Conservation (phyloP, 30 jellyfish, hydroid and myxozoan genomes). For the Aurelia coerulea region DNA sequence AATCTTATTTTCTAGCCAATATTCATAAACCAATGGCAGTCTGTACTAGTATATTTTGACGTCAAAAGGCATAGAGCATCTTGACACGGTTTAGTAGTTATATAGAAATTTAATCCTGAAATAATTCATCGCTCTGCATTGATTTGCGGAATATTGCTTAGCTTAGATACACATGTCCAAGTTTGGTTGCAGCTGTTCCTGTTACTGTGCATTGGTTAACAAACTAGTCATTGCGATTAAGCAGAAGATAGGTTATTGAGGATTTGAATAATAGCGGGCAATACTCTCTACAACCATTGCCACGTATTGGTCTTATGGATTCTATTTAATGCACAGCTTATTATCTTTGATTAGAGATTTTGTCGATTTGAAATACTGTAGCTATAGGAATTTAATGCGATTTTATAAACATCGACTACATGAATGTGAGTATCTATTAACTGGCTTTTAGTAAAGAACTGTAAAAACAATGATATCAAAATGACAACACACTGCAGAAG, state of each 20-base stretch:
- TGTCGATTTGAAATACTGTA: constrained; percentile 3
- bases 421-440: too few species aligned
- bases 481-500: too few species aligned
- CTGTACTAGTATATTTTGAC: too few species aligned
- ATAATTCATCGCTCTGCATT: background rate
- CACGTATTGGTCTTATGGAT: background rate
- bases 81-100: background rate
- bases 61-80: too few species aligned
- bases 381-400: too few species aligned
- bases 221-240: constrained; percentile 32
- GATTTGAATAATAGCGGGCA: background rate
- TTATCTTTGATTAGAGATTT: background rate
- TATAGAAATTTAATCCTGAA: background rate
- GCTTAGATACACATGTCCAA: background rate
- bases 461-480: too few species aligned
- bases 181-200: background rate
- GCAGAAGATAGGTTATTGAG: background rate
- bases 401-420: too few species aligned
- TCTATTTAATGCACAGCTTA: background rate
- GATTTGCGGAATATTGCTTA: constrained; percentile 4
- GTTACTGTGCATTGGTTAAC: constrained; percentile 50
- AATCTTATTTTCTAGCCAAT: too few species aligned
- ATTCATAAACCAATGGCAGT: too few species aligned
- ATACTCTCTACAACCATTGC: background rate
- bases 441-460: too few species aligned